These are phyloP conservation scores for Morelia viridis DNA, from an alignment of 2,797 vertebrate species.

Conservation along the genomic window DNA sequence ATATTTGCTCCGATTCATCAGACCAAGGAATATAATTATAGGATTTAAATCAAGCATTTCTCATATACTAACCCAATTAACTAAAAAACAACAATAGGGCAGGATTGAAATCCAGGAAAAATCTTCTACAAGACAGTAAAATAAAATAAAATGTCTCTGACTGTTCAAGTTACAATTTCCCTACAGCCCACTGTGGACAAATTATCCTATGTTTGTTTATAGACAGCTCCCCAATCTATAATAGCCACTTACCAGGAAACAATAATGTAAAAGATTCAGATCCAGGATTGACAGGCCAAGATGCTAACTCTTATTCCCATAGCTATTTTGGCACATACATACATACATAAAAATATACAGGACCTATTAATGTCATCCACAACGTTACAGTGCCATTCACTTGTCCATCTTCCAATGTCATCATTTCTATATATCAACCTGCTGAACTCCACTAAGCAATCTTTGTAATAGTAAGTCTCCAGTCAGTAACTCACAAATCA, in stretches of 20 bases:
- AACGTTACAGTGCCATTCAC: background rate
- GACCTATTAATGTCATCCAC: background rate
- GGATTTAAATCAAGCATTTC: background rate
- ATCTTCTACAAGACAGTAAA: no score
- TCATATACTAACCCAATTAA: background rate
- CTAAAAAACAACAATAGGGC: no score
- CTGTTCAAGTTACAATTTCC: background rate
- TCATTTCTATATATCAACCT: background rate
- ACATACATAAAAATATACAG: background rate
- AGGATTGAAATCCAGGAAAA: no score
- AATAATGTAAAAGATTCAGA: background rate
- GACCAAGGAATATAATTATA: background rate
- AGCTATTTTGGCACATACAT: background rate
- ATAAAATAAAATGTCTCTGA: background rate
- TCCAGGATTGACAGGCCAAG: background rate
- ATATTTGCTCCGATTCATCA: background rate
- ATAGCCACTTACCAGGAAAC: background rate
- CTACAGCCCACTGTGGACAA: background rate
- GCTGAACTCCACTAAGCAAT: background rate
- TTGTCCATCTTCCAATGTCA: background rate
- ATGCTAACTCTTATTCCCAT: background rate
- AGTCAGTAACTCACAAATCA: background rate
- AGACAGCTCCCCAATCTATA: background rate
- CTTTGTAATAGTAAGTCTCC: background rate
- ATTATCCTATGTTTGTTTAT: background rate